phyloP scores from a whole-genome alignment of 1,140 invertebrate species.

The Drosophila pruinosa region DNA sequence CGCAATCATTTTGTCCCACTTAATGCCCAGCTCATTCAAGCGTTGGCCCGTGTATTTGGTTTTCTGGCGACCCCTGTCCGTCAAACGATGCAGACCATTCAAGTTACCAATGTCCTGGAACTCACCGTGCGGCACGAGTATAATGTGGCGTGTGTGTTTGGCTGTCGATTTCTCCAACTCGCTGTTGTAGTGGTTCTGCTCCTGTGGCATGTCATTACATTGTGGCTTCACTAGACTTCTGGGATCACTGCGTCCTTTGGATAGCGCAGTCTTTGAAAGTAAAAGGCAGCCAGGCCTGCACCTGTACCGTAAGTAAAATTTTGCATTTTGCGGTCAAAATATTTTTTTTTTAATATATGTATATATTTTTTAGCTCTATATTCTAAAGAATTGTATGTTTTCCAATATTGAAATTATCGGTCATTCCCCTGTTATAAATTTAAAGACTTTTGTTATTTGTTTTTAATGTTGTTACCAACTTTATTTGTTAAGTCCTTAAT shows the following conservation, averaged over 20 bases:
- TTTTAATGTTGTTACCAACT: constrained; percentile 80
- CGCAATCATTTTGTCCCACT: constrained; percentile 90
- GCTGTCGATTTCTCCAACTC: constrained; percentile 86
- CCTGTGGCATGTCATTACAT: constrained; percentile 83
- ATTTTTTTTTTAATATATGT: no score
- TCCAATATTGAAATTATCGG: no score
- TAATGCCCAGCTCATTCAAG: constrained; percentile 89
- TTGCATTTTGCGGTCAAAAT: no score
- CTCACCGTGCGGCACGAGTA: constrained; percentile 97
- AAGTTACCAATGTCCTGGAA: constrained; percentile 90
- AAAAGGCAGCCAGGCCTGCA: constrained; percentile 67
- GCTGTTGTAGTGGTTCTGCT: constrained; percentile 87
- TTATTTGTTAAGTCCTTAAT: constrained; percentile 81
- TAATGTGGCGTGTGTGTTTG: constrained; percentile 91
- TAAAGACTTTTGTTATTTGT: constrained; percentile 19
- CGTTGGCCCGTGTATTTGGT: constrained; percentile 92
- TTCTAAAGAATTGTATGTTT: no score
- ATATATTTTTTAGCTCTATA: no score
- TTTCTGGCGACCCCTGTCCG: constrained; percentile 91
- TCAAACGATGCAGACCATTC: constrained; percentile 91
- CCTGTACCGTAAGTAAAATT: constrained; percentile 68
- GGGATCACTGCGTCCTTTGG: constrained; percentile 84
- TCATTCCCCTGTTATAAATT: no score
- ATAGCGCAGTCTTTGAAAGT: constrained; percentile 58
- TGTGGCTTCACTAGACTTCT: constrained; percentile 88